Conservation (phyloP, 1,140 invertebrate species). For the Hormaphis cornu region DNA sequence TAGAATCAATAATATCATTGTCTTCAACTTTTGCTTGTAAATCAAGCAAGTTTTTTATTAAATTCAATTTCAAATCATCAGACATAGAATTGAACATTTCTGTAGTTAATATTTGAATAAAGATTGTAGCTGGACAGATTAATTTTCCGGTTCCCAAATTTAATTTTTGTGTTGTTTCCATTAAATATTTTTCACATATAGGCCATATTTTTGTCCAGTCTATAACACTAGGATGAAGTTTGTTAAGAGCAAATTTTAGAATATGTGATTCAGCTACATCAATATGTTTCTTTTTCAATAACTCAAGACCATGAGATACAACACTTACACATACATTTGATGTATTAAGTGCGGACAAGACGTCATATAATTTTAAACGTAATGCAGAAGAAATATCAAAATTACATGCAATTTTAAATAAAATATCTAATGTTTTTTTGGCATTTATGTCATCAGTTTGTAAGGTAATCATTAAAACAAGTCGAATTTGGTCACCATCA, state of each 20-base stretch:
- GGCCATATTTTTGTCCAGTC: constrained; percentile 14
- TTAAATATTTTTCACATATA: constrained; percentile 21
- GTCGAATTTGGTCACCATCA: constrained; percentile 9
- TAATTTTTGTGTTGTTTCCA: constrained; percentile 2
- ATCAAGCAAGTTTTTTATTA: constrained; percentile 24
- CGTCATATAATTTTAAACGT: constrained; percentile 21
- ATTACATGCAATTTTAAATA: constrained; percentile 23
- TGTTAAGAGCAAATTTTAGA: constrained; percentile 18
- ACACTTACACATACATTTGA: not conserved
- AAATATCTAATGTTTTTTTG: constrained; percentile 54
- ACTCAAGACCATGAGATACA: not conserved
- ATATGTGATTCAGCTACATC: constrained; percentile 25
- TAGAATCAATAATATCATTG: constrained; percentile 26
- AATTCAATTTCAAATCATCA: constrained; percentile 23
- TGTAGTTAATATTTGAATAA: constrained; percentile 8
- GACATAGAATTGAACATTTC: constrained; percentile 28
- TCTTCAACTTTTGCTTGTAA: constrained; percentile 29
- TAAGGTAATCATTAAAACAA: constrained; percentile 36
- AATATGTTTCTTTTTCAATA: constrained; percentile 10
- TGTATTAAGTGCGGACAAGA: constrained; percentile 8
- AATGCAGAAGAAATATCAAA: not conserved
- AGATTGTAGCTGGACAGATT: not conserved
- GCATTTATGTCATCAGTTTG: constrained; percentile 89
- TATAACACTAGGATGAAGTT: constrained; percentile 11
- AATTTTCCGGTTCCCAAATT: constrained; percentile 18